phyloP scores from a whole-genome alignment of 2,888 invertebrate species.

The Agriopis leucophaearia region DNA sequence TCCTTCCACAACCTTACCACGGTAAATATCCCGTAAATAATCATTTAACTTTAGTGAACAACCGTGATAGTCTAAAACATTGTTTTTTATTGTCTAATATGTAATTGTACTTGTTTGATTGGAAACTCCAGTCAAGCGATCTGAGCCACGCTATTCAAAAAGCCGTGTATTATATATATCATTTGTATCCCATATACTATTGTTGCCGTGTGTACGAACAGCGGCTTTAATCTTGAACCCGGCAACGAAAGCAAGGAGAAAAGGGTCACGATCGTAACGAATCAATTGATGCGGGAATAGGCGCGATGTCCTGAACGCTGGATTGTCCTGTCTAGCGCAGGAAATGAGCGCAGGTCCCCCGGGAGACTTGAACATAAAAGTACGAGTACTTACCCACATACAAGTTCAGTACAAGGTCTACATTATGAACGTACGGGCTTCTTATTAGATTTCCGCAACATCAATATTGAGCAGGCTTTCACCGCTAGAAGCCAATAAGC shows the following conservation, averaged over 20 bases:
- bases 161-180: no score
- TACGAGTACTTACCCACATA: no score
- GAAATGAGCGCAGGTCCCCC: constrained; percentile 36
- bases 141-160: no score
- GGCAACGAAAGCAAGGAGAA: background rate
- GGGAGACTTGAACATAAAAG: constrained; percentile 33
- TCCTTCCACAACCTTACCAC: no score
- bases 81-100: no score
- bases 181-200: background rate
- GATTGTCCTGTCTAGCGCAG: constrained; percentile 36
- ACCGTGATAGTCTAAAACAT: no score
- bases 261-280: constrained; percentile 18
- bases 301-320: constrained; percentile 26
- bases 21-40: no score
- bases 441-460: constrained; percentile 67
- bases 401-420: constrained; percentile 20
- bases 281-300: constrained; percentile 27
- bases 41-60: no score
- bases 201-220: background rate
- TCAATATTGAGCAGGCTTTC: constrained; percentile 60
- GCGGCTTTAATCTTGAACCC: constrained; percentile 3
- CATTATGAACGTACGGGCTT: constrained; percentile 34
- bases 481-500: constrained; percentile 65
- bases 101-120: no score
- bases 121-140: no score